These are phyloP conservation scores for Megaleporinus macrocephalus DNA, from an alignment of 2,113 vertebrate genomes.

Conservation along the genomic window DNA sequence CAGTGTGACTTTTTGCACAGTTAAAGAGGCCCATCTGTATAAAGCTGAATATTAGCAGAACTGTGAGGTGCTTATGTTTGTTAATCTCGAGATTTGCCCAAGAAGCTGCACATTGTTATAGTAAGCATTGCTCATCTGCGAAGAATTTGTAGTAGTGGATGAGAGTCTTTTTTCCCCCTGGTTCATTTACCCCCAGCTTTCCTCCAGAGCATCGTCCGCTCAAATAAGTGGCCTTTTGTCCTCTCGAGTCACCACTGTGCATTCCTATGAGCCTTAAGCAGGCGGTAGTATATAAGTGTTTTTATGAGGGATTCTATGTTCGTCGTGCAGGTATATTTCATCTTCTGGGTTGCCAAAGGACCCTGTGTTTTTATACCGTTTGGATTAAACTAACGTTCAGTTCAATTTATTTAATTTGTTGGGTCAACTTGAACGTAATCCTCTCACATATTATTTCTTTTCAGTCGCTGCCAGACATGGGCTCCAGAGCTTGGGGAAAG, in stretches of 20 bases:
- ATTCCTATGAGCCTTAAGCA: slow-evolving; percentile 20
- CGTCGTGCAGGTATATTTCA: background rate
- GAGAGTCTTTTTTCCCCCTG: background rate
- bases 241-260: slow-evolving; percentile 22
- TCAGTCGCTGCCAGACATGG: slow-evolving; percentile 97
- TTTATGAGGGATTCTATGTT: background rate
- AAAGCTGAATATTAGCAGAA: background rate
- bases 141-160: slow-evolving; percentile 1
- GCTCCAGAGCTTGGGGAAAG: slow-evolving; percentile 99
- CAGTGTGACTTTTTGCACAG: background rate
- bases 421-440: background rate
- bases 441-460: background rate
- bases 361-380: background rate
- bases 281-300: background rate
- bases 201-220: slow-evolving; percentile 14
- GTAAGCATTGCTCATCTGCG: background rate
- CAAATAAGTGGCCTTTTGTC: slow-evolving; percentile 44
- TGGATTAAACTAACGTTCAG: too few species aligned
- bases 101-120: background rate
- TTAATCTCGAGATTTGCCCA: background rate
- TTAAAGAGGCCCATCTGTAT: background rate
- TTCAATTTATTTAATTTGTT: background rate
- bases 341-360: background rate
- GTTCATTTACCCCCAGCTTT: slow-evolving; percentile 17
- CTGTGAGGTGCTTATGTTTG: background rate